Base-by-base conservation (phyloP, 2,797 vertebrate species). In the Sebastes flavidus region DNA sequence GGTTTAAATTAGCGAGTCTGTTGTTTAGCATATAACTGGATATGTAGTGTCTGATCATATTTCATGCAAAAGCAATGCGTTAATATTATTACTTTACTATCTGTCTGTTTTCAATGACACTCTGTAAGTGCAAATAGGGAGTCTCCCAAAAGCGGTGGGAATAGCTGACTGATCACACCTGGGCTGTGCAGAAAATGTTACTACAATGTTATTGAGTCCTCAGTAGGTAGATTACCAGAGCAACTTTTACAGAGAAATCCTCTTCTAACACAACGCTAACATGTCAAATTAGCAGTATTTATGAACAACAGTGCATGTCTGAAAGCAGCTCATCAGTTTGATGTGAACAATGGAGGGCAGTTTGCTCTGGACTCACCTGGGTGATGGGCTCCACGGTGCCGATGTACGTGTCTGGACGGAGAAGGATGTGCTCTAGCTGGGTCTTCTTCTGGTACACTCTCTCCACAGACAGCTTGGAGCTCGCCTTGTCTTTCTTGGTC, bases 371-470 rank as follows among this genome's bases (percentile, higher is more conserved):
- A 68, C 85, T 91, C 78, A 98, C 99, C 96, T 99, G 98, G 71
- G 98, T 99, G 89, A 98, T 86, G 0, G 98, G 97, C 90, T 99
- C 98, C 87, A 99, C 97, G 0, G 96, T 97, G 4, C 99, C 99
- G 46, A 99, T 97, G 88, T 99, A 99, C 0, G 98, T 99, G 93
- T 99, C 99, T 62, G 99, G 99, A 87, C 99, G 97, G 83, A 99
- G 97, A 1, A 99, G 97, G 81, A 99, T 99, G 91, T 99, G 99
- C 90, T 99, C 99, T 20, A 99, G 97, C 66, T 99, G 99, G 55
- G 98, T 99, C 94, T 99, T 99, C 93, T 99, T 99, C 94, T 99
- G 99, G 94, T 99, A 99, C 14, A 99, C 98, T 84, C 98, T 95
- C 91, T 99, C 99, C 84, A 99, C 99, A 56, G 99, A 98, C 94